Base-by-base conservation (phyloP, 2,113 vertebrate species). In the Oreochromis aureus region DNA sequence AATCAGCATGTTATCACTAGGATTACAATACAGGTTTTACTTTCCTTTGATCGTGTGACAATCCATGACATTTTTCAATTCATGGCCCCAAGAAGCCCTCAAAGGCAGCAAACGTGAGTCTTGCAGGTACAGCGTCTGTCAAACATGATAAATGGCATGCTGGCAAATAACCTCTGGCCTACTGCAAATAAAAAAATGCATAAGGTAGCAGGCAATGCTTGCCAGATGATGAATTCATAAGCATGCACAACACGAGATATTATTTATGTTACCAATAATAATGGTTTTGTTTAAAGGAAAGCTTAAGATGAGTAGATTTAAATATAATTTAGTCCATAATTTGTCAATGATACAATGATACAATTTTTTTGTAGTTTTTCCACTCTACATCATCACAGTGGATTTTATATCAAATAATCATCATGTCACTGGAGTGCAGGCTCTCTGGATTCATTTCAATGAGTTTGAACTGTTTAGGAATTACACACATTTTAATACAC, bases 61-160 rank as follows among this genome's bases (percentile, higher is more conserved):
- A 78, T 89, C 30, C 46, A 78, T 91, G 82, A 84, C 55, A 91
- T 86, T 92, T 91, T 87, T 91, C 90, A 91, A 93, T 91, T 86
- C 63, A 61, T 24, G 86, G 76, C 61, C 81, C 41, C 27, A 39
- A 82, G 78, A 89, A 83, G 48, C 54, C 53, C 66, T 81, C 58
- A 90, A 84, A 89, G 81, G 54, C 83, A 89, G 63, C 27, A 69
- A 81, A 71, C n/a, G 41, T 2, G 13, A 76, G 41, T 34, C 66
- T 30, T 89, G 27, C 2, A 15, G 83, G 80, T 58, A 48, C 51
- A 80, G 46, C 55, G 63, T 76, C 51, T 51, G 48, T 63, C 85
- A 91, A 30, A 71, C 58, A 48, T 87, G 76, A 85, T 48, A 16
- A 80, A 87, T 73, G 78, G 22, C 30, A 58, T 6, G 15, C 53